These are phyloP conservation scores for Morpho deidamia DNA, from an alignment of 2,888 invertebrate genomes.

Conservation along the genomic window DNA sequence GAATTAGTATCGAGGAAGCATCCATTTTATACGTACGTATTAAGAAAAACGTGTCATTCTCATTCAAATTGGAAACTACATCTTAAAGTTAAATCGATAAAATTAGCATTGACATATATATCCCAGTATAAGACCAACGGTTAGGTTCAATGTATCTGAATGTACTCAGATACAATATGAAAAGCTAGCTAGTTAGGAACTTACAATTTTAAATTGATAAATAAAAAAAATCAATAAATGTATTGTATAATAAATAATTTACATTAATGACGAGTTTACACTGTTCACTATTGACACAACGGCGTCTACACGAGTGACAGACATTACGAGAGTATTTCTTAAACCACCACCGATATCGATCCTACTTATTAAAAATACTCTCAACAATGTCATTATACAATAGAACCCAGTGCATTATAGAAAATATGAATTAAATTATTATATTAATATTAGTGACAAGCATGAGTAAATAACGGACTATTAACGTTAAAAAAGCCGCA, in stretches of 20 bases:
- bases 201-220: slow-evolving; percentile 71
- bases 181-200: slow-evolving; percentile 76
- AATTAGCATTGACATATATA: slow-evolving; percentile 45
- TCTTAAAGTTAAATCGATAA: slow-evolving; percentile 14
- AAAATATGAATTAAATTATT: slow-evolving; percentile 48
- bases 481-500: slow-evolving; percentile 38
- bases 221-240: slow-evolving; percentile 51
- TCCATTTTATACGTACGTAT: too few relatives aligned
- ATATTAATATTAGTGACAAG: slow-evolving; percentile 59
- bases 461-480: slow-evolving; percentile 43
- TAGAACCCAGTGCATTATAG: slow-evolving; percentile 50
- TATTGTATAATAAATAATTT: slow-evolving; percentile 69
- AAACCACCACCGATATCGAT: slow-evolving; percentile 33
- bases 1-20: too few relatives aligned
- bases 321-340: slow-evolving; percentile 67
- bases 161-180: slow-evolving; percentile 44
- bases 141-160: slow-evolving; percentile 29
- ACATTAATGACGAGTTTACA: slow-evolving; percentile 59
- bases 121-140: slow-evolving; percentile 37
- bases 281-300: slow-evolving; percentile 43
- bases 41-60: too few relatives aligned
- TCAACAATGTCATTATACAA: slow-evolving; percentile 53
- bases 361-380: slow-evolving; percentile 57
- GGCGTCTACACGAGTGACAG: slow-evolving; percentile 32
- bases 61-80: too few relatives aligned